Evolutionary conservation across 2,113 vertebrate genomes (phyloP).

Genomic region (Actenoides hombroni): DNA sequence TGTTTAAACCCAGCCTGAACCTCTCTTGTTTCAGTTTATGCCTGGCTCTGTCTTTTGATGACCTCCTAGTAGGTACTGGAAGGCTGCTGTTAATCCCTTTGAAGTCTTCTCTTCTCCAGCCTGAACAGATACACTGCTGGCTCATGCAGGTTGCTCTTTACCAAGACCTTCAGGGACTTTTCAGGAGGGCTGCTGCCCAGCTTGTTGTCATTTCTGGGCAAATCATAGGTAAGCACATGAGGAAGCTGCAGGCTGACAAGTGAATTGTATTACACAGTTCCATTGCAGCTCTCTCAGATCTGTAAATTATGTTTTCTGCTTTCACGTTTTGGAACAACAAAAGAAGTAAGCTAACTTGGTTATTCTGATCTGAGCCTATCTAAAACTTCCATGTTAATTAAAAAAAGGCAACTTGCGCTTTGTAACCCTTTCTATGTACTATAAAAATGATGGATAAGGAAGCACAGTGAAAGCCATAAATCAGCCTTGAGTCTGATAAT

Average conservation of each 20-base stretch:
- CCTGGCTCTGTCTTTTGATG: background rate
- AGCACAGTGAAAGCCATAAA: constrained; percentile 69
- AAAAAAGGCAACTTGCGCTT: constrained; percentile 70
- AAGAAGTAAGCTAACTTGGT: background rate
- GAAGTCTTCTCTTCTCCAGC: background rate
- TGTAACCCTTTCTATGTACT: constrained; percentile 64
- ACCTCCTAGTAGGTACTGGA: background rate
- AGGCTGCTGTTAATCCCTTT: background rate
- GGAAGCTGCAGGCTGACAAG: background rate
- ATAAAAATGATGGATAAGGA: constrained; percentile 76
- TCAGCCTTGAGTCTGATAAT: constrained; percentile 70
- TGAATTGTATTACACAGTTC: background rate
- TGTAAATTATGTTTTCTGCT: constrained; percentile 27
- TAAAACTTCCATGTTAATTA: constrained; percentile 64
- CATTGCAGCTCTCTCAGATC: background rate
- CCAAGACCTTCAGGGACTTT: background rate
- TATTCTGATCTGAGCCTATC: constrained; percentile 23
- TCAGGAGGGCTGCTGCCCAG: background rate
- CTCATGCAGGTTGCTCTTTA: background rate
- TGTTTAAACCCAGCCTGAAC: background rate
- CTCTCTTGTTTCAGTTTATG: background rate
- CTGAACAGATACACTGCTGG: background rate
- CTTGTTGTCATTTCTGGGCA: background rate
- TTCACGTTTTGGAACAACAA: background rate
- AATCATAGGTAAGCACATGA: background rate